Evolutionary conservation across 2,797 vertebrate species (phyloP).

Genomic region (Mus caroli): DNA sequence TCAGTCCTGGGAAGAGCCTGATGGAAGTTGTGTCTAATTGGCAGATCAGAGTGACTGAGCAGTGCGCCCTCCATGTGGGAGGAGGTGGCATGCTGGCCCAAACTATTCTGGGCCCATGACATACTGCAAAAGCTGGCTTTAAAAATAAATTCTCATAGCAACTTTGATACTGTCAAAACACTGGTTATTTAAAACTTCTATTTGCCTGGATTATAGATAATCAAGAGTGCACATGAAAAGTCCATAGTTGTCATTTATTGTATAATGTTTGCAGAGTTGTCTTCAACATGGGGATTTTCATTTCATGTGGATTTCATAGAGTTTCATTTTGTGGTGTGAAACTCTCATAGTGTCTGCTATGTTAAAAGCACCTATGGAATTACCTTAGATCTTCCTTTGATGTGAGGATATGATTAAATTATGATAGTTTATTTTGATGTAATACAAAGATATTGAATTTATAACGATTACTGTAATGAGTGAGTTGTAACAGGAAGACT

Average conservation of each 20-base stretch:
- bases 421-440: conserved; percentile 37
- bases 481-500: background rate
- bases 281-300: conserved; percentile 33
- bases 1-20: background rate
- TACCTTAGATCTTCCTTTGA: conserved; percentile 8
- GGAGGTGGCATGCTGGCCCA: conserved; percentile 33
- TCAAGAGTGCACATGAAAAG: conserved; percentile 59
- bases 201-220: conserved; percentile 74
- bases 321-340: conserved; percentile 4
- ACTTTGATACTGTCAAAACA: conserved; percentile 79
- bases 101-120: conserved; percentile 72
- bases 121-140: conserved; percentile 70
- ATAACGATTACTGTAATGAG: background rate
- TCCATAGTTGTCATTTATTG: conserved; percentile 22
- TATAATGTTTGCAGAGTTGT: conserved; percentile 20
- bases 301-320: background rate
- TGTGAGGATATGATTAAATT: conserved; percentile 1
- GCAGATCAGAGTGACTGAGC: background rate
- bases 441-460: conserved; percentile 21
- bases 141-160: conserved; percentile 74
- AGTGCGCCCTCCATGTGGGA: background rate
- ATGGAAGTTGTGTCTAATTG: background rate
- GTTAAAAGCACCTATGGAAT: background rate
- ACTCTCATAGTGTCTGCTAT: background rate
- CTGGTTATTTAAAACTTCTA: conserved; percentile 75